Base-by-base conservation (phyloP, 2,113 vertebrate genomes). In the Typhlomys cinereus region DNA sequence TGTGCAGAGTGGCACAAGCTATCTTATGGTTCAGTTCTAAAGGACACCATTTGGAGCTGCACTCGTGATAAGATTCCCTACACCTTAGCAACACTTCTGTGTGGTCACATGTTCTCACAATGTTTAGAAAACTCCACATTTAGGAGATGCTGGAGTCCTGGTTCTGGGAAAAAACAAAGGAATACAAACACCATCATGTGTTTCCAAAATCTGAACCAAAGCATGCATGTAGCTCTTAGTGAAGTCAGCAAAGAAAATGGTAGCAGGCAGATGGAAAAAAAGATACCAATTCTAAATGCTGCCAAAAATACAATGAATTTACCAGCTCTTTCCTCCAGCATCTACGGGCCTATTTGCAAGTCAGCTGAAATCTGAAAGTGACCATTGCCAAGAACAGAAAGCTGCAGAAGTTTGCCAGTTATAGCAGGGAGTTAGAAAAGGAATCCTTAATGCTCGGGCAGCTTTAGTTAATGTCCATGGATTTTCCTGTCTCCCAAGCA, bases 11-110 rank as follows among this genome's bases (percentile, higher is more conserved):
- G 1, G 23, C 62, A 21, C 1, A 61, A 27, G 0, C 54, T 54
- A 50, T 39, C 15, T n/a, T 52, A 48, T 18, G 66, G 11, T 44
- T 89, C 44, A 48, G 6, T 41, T 80, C 8, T 18, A 61, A 25
- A 12, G 34, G 25, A 5, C 69, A 4, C 9, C 39, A 79, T 64
- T 89, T 1, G 2, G 57, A 82, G 34, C 64, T 31, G 11, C 7
- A 1, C 9, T 27, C n/a, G n/a, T n/a, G n/a, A n/a, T n/a, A 8
- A 27, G 29, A 23, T 70, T 5, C 4, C 50, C 39, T 27, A 0
- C 14, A 73, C 0, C n/a, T n/a, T n/a, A n/a, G n/a, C n/a, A n/a
- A n/a, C n/a, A n/a, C 76, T 34, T 70, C 20, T 29, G 5, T 27
- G 9, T 25, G 27, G 20, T 31, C 29, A 29, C 3, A 50, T 23